These are phyloP conservation scores for Percopsis omiscomaycus DNA, from an alignment of 2,797 vertebrate species.

Conservation along the genomic window DNA sequence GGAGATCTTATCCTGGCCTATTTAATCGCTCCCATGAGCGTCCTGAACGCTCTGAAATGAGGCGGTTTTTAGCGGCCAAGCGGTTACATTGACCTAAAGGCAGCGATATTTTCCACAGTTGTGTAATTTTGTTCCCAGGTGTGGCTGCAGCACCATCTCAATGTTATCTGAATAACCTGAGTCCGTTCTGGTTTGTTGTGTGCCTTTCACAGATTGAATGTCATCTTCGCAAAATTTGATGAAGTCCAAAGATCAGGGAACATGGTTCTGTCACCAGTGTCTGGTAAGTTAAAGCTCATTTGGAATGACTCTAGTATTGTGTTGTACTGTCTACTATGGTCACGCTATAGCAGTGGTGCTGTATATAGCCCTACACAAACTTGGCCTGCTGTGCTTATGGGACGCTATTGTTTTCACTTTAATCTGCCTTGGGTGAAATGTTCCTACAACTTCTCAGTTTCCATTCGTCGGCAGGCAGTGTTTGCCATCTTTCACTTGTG, in stretches of 20 bases:
- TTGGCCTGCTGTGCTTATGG: no score
- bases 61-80: slow-evolving; percentile 7
- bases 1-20: slow-evolving; percentile 27
- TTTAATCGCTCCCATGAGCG: slow-evolving; percentile 15
- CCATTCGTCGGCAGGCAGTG: neutral
- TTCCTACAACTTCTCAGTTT: slow-evolving; percentile 2
- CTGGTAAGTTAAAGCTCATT: slow-evolving; percentile 79
- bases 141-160: neutral
- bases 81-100: slow-evolving; percentile 5
- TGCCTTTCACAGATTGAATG: slow-evolving; percentile 83
- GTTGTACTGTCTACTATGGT: no score
- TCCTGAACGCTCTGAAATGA: slow-evolving; percentile 8
- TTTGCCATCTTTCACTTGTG: slow-evolving; percentile 6
- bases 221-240: slow-evolving; percentile 96
- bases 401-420: neutral
- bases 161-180: neutral
- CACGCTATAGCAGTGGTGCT: no score
- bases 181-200: neutral
- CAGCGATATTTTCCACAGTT: neutral
- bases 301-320: no score
- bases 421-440: neutral
- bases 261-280: slow-evolving; percentile 86
- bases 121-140: neutral
- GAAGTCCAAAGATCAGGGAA: slow-evolving; percentile 94
- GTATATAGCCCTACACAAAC: no score